Percentiles rank a stretch among this genome's conserved stretches.
phyloP scores from a whole-genome alignment of 2,888 invertebrate genomes.

The Diarsia mendica region DNA sequence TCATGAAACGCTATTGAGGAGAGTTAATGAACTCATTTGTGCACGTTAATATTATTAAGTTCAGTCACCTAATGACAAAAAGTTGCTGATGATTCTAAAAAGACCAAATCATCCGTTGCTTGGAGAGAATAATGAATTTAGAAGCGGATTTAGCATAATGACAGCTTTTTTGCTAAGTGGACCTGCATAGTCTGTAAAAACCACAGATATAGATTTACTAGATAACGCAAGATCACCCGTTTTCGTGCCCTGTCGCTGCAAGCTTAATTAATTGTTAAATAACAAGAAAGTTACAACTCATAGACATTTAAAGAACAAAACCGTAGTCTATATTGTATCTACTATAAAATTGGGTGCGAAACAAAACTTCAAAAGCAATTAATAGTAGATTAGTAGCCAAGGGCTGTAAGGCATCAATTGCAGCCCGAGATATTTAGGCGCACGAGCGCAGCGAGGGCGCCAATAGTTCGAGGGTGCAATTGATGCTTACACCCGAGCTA shows the following conservation, averaged over 20 bases:
- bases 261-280: background rate
- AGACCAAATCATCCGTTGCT: background rate
- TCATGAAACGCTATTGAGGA: background rate
- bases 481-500: no score
- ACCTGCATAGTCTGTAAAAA: background rate
- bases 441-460: no score
- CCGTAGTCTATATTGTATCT: no score
- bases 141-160: slow-evolving; percentile 4
- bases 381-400: no score
- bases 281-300: background rate
- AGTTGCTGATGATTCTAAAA: slow-evolving; percentile 13
- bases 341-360: no score
- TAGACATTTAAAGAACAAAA: no score
- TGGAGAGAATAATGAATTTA: background rate
- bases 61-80: slow-evolving; percentile 32
- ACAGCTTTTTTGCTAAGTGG: background rate
- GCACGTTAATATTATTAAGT: slow-evolving; percentile 20
- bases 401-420: no score
- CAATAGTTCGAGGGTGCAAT: no score
- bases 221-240: no score
- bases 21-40: slow-evolving; percentile 28
- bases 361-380: no score
- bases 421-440: no score
- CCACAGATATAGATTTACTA: background rate
- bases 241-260: background rate